A percentile compares a stretch with the other conserved stretches of the same genome.
These are phyloP conservation scores for Torymus aiolomorphi DNA, from an alignment of 2,888 invertebrate genomes.

Conservation along the genomic window DNA sequence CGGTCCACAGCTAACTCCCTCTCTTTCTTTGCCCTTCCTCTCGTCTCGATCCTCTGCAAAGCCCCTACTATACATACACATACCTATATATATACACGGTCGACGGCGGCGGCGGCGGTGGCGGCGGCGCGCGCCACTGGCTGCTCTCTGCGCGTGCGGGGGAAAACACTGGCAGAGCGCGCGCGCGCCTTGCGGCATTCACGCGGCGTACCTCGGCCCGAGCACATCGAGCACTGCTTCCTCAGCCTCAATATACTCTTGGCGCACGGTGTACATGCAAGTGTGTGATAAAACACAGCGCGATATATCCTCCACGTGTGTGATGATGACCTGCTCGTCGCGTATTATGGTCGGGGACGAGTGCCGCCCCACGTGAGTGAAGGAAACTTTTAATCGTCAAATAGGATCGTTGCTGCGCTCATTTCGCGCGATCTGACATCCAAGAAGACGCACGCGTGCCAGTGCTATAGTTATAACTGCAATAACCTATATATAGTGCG, in stretches of 20 bases:
- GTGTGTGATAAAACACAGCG: no score
- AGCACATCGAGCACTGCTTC: no score
- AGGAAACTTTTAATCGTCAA: no score
- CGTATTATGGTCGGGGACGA: not conserved
- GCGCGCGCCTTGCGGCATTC: conserved; percentile 69
- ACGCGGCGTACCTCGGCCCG: conserved; percentile 72
- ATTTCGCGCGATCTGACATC: no score
- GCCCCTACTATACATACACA: conserved; percentile 38
- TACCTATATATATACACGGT: no score
- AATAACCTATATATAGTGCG: no score
- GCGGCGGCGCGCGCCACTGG: conserved; percentile 59
- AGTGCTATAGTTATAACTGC: no score
- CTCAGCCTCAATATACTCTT: no score
- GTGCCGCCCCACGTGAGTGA: no score
- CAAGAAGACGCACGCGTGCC: no score
- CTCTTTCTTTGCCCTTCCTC: not conserved
- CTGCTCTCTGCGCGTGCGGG: not conserved
- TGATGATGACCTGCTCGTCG: not conserved
- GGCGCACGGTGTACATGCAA: no score
- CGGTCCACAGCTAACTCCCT: conserved; percentile 4
- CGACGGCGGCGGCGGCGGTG: conserved; percentile 45
- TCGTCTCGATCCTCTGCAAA: conserved; percentile 11
- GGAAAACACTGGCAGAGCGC: conserved; percentile 60
- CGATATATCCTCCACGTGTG: not conserved
- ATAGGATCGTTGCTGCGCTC: no score